phyloP scores from a whole-genome alignment of 2,113 vertebrate genomes.

The Chascanopsetta lugubris region DNA sequence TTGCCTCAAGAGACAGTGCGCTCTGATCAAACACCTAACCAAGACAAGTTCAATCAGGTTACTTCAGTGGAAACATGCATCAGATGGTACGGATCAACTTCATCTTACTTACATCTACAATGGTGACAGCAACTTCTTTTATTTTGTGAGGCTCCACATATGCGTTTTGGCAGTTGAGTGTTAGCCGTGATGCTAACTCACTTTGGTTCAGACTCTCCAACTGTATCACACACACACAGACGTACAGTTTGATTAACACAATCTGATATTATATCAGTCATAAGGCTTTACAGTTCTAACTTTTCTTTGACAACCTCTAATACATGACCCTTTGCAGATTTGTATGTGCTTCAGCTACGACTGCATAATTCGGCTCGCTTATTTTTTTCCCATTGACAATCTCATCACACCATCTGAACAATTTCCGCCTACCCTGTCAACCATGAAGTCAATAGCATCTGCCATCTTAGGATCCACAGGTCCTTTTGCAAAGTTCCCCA shows the following conservation, averaged over 20 bases:
- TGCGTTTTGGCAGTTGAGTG: slow-evolving; percentile 98
- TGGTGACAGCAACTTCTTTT: slow-evolving; percentile 92
- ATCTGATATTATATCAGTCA: too few species aligned
- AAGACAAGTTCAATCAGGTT: neutral
- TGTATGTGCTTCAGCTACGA: too few species aligned
- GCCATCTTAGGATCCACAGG: slow-evolving; percentile 96
- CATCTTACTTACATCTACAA: slow-evolving; percentile 90
- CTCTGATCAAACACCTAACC: slow-evolving; percentile 97
- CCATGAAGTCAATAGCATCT: slow-evolving; percentile 98
- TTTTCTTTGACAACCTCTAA: too few species aligned
- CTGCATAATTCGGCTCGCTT: too few species aligned
- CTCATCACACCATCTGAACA: too few species aligned
- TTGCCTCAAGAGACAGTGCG: slow-evolving; percentile 93
- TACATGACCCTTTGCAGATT: too few species aligned
- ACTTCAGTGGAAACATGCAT: neutral
- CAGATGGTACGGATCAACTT: neutral
- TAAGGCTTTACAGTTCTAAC: too few species aligned
- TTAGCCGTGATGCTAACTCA: slow-evolving; percentile 94
- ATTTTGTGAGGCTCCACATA: slow-evolving; percentile 99
- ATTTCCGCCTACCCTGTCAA: slow-evolving; percentile 88
- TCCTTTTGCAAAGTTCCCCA: slow-evolving; percentile 96
- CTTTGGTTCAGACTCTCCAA: slow-evolving; percentile 95
- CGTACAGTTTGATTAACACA: too few species aligned
- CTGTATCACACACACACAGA: slow-evolving; percentile 74
- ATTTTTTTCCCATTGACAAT: too few species aligned